These are phyloP conservation scores for Branchellion lobata DNA, from an alignment of 2,888 invertebrate species.

Conservation along the genomic window DNA sequence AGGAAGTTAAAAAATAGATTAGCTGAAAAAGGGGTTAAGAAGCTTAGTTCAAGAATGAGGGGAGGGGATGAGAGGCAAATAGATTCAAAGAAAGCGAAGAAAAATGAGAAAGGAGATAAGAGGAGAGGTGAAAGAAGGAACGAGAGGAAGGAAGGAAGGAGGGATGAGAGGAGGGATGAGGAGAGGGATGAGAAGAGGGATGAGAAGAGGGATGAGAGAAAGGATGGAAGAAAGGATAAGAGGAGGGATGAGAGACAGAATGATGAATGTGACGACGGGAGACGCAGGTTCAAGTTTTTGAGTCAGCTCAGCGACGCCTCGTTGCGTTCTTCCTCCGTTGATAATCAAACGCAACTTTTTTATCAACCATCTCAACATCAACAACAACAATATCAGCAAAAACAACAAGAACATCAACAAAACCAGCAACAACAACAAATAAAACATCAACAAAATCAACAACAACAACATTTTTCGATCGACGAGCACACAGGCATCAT, in stretches of 20 bases:
- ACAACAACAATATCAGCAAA: background rate
- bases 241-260: background rate
- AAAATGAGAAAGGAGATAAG: background rate
- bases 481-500: slow-evolving; percentile 35
- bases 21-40: background rate
- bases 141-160: background rate
- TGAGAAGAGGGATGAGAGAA: background rate
- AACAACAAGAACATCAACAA: background rate
- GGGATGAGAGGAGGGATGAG: background rate
- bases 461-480: slow-evolving; percentile 23
- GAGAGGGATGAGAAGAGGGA: background rate
- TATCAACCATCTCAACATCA: background rate
- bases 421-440: background rate
- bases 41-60: no score
- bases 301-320: background rate
- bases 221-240: background rate
- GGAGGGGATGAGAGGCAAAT: no score
- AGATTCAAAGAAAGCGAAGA: background rate
- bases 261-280: background rate
- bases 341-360: background rate
- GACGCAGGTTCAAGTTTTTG: background rate
- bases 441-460: background rate
- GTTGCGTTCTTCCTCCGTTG: background rate
- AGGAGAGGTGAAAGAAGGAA: slow-evolving; percentile 4
- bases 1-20: background rate